These are phyloP conservation scores for Rhopalosiphum maidis DNA, from an alignment of 1,140 invertebrate species.

Conservation along the genomic window DNA sequence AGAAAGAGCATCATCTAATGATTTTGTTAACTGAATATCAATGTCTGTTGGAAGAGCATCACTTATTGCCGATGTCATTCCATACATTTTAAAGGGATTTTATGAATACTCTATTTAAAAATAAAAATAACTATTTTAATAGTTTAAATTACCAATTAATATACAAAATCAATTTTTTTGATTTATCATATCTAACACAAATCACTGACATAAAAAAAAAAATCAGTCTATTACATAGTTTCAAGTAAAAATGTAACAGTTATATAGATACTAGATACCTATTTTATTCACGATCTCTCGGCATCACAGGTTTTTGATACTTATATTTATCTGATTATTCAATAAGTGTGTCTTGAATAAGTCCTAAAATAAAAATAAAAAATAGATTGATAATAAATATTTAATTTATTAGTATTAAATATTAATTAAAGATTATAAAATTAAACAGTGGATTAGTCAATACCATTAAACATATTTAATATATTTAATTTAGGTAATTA, in stretches of 20 bases:
- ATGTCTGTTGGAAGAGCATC: conserved; percentile 83
- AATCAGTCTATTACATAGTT: background rate
- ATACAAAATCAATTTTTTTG: background rate
- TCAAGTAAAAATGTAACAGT: conserved; percentile 18
- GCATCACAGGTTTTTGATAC: background rate
- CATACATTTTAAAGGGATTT: conserved; percentile 66
- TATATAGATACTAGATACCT: conserved; percentile 49
- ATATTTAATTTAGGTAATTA: background rate
- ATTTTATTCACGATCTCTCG: background rate
- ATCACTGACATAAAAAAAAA: background rate
- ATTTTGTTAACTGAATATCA: conserved; percentile 82
- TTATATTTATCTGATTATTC: background rate
- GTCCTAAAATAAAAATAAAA: conserved; percentile 40
- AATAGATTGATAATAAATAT: background rate
- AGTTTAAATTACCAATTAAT: background rate
- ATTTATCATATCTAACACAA: conserved; percentile 21
- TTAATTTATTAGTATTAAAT: background rate
- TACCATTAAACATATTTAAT: background rate
- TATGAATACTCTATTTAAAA: conserved; percentile 33
- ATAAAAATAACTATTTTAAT: conserved; percentile 33
- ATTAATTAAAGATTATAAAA: background rate
- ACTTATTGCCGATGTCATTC: conserved; percentile 94
- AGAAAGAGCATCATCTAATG: conserved; percentile 81
- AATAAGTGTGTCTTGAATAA: conserved; percentile 21
- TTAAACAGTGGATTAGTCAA: background rate